phyloP scores from a whole-genome alignment of 1,140 invertebrate species.

The Calephelis nemesis region DNA sequence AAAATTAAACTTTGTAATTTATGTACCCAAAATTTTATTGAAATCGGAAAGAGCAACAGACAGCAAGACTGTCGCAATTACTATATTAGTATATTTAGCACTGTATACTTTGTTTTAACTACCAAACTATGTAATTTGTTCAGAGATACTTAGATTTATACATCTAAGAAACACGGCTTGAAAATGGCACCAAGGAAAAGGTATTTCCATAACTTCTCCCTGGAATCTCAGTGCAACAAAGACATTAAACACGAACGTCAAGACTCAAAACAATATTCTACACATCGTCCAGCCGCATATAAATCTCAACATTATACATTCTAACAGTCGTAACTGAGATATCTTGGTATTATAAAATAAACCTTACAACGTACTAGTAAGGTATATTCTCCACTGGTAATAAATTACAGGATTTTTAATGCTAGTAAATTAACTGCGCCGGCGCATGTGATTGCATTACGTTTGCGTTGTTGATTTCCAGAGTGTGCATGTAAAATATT shows the following conservation, averaged over 20 bases:
- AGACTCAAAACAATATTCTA: conserved; percentile 70
- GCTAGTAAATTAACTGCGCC: conserved; percentile 57
- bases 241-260: conserved; percentile 71
- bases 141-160: not conserved
- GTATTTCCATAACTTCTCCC: conserved; percentile 47
- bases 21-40: too few relatives aligned
- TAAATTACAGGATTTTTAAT: conserved; percentile 41
- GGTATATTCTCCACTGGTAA: conserved; percentile 7
- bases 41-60: too few relatives aligned
- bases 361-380: conserved; percentile 25
- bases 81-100: too few relatives aligned
- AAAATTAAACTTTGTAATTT: too few relatives aligned
- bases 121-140: too few relatives aligned
- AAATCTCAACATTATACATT: conserved; percentile 45
- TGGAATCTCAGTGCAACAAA: conserved; percentile 64
- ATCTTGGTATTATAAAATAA: conserved; percentile 23
- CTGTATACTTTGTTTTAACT: too few relatives aligned
- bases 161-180: conserved; percentile 24
- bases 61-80: too few relatives aligned
- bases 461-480: conserved; percentile 40
- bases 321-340: conserved; percentile 34
- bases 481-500: conserved; percentile 48
- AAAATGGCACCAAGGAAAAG: conserved; percentile 33
- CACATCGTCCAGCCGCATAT: conserved; percentile 61
- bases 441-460: conserved; percentile 59